phyloP scores from a whole-genome alignment of 2,113 vertebrate species.

The Regulus satrapa region DNA sequence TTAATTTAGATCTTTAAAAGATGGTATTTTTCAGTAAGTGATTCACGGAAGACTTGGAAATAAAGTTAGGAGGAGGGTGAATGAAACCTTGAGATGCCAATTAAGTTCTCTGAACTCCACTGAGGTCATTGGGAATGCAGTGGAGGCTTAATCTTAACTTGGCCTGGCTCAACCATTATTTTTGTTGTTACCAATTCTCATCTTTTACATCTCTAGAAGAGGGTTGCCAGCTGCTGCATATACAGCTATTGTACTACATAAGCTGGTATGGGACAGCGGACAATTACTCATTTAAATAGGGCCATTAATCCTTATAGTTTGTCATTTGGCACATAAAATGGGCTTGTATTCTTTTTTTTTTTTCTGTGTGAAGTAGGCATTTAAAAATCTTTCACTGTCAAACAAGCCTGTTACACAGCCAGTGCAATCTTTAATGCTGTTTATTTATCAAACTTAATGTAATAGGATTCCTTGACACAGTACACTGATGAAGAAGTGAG shows the following conservation, averaged over 20 bases:
- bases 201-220: constrained; percentile 26
- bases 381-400: constrained; percentile 49
- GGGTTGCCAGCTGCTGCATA: constrained; percentile 8
- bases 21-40: not conserved
- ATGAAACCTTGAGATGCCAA: not conserved
- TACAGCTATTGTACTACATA: not conserved
- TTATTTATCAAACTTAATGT: constrained; percentile 61
- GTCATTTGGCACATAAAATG: constrained; percentile 20
- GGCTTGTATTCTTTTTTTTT: constrained; percentile 58
- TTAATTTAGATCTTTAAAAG: not conserved
- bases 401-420: constrained; percentile 17
- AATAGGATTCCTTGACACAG: constrained; percentile 47
- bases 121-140: not conserved
- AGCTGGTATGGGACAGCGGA: not conserved
- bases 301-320: constrained; percentile 51
- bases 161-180: constrained; percentile 6
- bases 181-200: constrained; percentile 10
- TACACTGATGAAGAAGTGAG: constrained; percentile 42
- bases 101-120: not conserved
- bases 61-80: not conserved
- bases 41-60: not conserved
- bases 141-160: not conserved
- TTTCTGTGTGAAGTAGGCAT: constrained; percentile 1
- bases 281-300: constrained; percentile 42
- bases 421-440: constrained; percentile 39